phyloP scores from a whole-genome alignment of 1,140 invertebrate species.

The Gyrodactylus salaris region DNA sequence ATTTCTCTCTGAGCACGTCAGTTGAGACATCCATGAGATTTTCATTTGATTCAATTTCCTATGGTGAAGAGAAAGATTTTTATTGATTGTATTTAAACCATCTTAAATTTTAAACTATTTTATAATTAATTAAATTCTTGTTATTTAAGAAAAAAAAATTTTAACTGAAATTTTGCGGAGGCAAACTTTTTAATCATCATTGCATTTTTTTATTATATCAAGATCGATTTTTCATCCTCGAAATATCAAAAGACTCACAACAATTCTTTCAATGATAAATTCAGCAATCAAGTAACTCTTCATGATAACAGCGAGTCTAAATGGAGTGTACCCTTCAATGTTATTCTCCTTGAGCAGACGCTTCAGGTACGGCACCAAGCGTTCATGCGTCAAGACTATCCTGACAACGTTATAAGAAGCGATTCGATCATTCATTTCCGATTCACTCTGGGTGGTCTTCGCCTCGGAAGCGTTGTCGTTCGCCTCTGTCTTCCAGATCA shows the following conservation, averaged over 20 bases:
- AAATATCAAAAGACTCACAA: background rate
- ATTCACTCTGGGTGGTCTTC: background rate
- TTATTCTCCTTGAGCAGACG: background rate
- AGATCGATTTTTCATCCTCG: too few relatives aligned
- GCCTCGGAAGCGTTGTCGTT: background rate
- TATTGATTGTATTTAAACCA: too few relatives aligned
- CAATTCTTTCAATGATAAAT: background rate
- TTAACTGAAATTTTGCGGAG: too few relatives aligned
- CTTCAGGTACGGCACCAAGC: background rate
- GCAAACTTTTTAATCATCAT: too few relatives aligned
- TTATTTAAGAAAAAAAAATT: too few relatives aligned
- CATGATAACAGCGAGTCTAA: background rate
- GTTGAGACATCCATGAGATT: background rate
- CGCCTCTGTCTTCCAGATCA: background rate
- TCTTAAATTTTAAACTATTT: too few relatives aligned
- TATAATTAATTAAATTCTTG: too few relatives aligned
- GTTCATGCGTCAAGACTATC: background rate
- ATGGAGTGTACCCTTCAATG: background rate
- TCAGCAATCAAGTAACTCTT: background rate
- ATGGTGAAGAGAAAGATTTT: too few relatives aligned
- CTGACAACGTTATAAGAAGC: background rate
- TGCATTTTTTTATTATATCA: too few relatives aligned
- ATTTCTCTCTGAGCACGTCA: too few relatives aligned
- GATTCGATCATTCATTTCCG: conserved; percentile 1
- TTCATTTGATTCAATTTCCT: background rate